Conservation (phyloP, 2,888 invertebrate species). For the Drosophila greeni region DNA sequence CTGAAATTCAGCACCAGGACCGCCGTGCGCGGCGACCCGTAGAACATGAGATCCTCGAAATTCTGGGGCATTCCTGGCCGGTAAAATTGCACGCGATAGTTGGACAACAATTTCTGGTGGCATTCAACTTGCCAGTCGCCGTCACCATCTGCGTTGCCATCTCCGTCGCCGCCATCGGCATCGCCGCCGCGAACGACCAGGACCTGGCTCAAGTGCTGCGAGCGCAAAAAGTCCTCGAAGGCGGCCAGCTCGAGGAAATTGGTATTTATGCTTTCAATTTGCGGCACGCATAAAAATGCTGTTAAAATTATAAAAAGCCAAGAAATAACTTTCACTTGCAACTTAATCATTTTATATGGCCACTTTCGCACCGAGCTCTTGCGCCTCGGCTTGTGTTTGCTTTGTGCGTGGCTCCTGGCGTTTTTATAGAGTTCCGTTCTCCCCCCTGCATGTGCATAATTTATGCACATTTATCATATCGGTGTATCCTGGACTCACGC, state of each 20-base stretch:
- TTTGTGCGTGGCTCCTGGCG: slow-evolving; percentile 7
- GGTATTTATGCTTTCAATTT: slow-evolving; percentile 72
- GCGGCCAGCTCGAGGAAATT: slow-evolving; percentile 65
- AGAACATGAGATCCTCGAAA: slow-evolving; percentile 61
- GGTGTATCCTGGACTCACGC: slow-evolving; percentile 41
- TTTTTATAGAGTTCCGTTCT: slow-evolving; percentile 47
- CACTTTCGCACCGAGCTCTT: slow-evolving; percentile 48
- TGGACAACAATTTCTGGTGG: slow-evolving; percentile 52
- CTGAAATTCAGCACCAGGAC: slow-evolving; percentile 58
- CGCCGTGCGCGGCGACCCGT: slow-evolving; percentile 59
- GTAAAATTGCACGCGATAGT: slow-evolving; percentile 66
- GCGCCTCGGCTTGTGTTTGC: slow-evolving; percentile 15
- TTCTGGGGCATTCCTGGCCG: slow-evolving; percentile 23
- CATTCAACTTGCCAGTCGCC: slow-evolving; percentile 37
- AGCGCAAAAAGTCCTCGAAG: slow-evolving; percentile 71
- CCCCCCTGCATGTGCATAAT: slow-evolving; percentile 52
- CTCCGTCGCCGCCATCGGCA: slow-evolving; percentile 5
- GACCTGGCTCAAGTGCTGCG: slow-evolving; percentile 68
- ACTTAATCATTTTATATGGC: slow-evolving; percentile 67
- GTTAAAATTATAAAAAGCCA: slow-evolving; percentile 64
- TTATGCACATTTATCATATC: slow-evolving; percentile 54
- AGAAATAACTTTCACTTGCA: slow-evolving; percentile 68
- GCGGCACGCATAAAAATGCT: slow-evolving; percentile 52
- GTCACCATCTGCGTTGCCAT: too few relatives aligned
- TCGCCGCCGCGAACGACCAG: slow-evolving; percentile 54